Percentiles rank a stretch among this genome's conserved stretches.
Conservation (phyloP, 23 tunicate species). For the Ciona savignyi region DNA sequence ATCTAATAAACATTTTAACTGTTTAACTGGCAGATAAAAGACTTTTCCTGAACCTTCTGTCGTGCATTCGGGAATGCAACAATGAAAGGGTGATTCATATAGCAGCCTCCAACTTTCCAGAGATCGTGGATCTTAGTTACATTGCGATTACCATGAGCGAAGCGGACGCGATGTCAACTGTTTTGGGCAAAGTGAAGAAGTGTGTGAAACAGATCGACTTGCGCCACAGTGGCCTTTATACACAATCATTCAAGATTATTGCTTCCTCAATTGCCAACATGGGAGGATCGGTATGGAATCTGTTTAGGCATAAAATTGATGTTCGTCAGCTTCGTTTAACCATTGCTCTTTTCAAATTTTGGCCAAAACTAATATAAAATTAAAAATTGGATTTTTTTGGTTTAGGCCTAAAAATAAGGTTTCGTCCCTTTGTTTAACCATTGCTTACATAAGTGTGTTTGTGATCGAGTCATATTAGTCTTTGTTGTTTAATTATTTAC, state of each 20-base stretch:
- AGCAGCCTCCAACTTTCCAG: background rate
- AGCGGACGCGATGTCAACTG: background rate
- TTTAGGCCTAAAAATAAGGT: too few species aligned
- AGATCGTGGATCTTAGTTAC: background rate
- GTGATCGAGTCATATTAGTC: too few species aligned
- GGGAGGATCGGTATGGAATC: background rate
- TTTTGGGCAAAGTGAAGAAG: background rate
- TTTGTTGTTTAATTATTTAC: too few species aligned
- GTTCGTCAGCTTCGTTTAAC: too few species aligned
- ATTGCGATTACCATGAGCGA: background rate
- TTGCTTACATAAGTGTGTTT: too few species aligned
- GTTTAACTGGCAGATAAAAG: background rate
- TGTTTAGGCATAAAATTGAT: too few species aligned
- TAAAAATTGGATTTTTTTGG: too few species aligned
- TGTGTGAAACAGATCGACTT: background rate
- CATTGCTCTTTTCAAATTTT: too few species aligned
- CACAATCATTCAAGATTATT: background rate
- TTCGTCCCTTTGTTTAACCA: too few species aligned
- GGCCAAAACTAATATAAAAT: too few species aligned
- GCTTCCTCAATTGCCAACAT: background rate
- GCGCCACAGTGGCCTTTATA: background rate
- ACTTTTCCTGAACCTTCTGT: background rate
- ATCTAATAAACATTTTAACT: background rate
- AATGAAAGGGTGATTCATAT: background rate
- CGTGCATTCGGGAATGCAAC: background rate